Evolutionary conservation across 2,888 invertebrate genomes (phyloP).

Genomic region (Slavum lentiscoides): DNA sequence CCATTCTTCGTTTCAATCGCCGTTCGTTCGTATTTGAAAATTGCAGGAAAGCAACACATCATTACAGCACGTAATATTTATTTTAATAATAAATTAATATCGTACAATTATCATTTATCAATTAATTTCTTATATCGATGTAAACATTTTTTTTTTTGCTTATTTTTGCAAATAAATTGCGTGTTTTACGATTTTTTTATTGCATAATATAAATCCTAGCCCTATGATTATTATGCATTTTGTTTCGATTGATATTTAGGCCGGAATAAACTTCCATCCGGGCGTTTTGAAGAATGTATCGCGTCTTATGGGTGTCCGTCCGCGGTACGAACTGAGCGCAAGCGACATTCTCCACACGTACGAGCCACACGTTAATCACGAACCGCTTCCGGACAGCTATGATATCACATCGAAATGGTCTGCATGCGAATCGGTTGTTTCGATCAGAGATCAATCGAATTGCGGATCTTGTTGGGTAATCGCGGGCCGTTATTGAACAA

Average conservation of each 20-base stretch:
- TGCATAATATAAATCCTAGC: not conserved
- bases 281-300: constrained; percentile 67
- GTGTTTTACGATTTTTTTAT: no score
- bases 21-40: no score
- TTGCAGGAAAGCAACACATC: no score
- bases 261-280: constrained; percentile 75
- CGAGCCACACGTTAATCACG: not conserved
- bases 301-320: constrained; percentile 73
- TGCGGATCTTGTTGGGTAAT: constrained; percentile 83
- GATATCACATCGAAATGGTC: constrained; percentile 82
- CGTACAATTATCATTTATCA: no score
- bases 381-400: constrained; percentile 72
- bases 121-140: no score
- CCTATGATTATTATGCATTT: no score
- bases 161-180: no score
- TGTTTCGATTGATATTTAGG: constrained; percentile 60
- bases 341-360: not conserved
- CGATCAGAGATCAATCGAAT: constrained; percentile 82
- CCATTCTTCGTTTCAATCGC: no score
- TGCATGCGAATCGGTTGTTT: constrained; percentile 79
- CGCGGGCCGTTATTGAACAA: not conserved
- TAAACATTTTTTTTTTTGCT: not conserved
- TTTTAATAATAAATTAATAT: no score
- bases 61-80: no score
- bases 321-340: constrained; percentile 56